Conservation (phyloP, 2,797 vertebrate genomes). For the Ataeniobius toweri region DNA sequence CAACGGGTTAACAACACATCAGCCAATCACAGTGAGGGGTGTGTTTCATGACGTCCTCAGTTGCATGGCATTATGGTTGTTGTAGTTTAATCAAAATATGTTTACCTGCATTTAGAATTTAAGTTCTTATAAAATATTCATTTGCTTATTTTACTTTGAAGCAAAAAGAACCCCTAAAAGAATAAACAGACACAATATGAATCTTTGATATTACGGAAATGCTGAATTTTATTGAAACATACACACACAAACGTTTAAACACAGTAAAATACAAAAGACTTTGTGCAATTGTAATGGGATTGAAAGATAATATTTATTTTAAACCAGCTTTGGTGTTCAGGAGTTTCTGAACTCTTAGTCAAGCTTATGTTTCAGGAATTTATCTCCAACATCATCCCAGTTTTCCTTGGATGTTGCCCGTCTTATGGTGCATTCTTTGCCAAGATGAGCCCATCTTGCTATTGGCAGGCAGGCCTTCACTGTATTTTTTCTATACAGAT, state of each 20-base stretch:
- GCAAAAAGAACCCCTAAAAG: neutral
- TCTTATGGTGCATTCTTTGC: neutral
- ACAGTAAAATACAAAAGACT: too few relatives aligned
- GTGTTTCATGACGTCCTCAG: constrained; percentile 47
- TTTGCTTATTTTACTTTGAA: neutral
- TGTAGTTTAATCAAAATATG: constrained; percentile 60
- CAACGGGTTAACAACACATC: neutral
- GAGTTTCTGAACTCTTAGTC: neutral
- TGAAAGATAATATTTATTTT: too few relatives aligned
- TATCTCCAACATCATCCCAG: too few relatives aligned
- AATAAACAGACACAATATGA: neutral
- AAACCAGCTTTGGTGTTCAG: neutral
- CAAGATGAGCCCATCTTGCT: neutral
- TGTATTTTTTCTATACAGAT: neutral
- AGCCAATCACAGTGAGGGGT: constrained; percentile 75
- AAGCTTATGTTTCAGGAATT: neutral
- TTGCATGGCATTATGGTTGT: constrained; percentile 46
- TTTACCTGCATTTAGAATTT: neutral
- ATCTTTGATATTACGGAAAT: neutral
- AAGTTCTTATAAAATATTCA: neutral
- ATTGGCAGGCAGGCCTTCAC: neutral
- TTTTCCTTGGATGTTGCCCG: neutral
- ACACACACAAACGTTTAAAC: neutral
- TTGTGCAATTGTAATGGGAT: too few relatives aligned
- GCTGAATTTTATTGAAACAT: neutral